Percentiles rank a stretch among this genome's conserved stretches.
Conservation (phyloP, 2,888 invertebrate species). For the Nemotelus pantherinus region DNA sequence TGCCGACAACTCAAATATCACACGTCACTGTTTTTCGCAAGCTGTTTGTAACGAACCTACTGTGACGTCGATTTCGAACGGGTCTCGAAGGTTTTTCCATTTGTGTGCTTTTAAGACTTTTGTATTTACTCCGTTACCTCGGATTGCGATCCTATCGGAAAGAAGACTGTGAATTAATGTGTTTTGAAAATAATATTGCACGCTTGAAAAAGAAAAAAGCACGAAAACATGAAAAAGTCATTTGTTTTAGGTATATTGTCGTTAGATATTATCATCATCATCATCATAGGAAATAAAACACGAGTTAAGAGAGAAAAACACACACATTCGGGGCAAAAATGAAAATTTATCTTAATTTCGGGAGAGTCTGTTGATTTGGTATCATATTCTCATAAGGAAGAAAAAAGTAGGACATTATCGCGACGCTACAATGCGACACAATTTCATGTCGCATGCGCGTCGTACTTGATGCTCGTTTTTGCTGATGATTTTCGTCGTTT, state of each 20-base stretch:
- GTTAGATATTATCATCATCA: conserved; percentile 23
- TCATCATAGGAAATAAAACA: no score
- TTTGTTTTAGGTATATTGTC: conserved; percentile 14
- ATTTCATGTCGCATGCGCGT: conserved; percentile 40
- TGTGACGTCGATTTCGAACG: conserved; percentile 76
- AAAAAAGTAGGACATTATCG: conserved; percentile 40
- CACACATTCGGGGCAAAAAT: conserved; percentile 25
- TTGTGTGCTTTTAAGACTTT: conserved; percentile 12
- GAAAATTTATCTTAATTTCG: neutral
- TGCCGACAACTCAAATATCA: conserved; percentile 15
- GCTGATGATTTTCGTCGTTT: no score
- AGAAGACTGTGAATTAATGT: conserved; percentile 26
- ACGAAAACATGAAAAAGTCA: conserved; percentile 30
- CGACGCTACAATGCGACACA: conserved; percentile 35
- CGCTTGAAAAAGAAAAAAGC: neutral
- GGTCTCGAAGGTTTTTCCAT: conserved; percentile 69
- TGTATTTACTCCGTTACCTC: conserved; percentile 6
- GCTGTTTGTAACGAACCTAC: conserved; percentile 64
- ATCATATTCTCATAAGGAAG: neutral
- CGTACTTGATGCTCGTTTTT: neutral
- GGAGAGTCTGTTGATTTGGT: neutral
- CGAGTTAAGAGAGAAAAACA: conserved; percentile 9
- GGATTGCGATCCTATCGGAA: conserved; percentile 11
- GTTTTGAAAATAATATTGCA: conserved; percentile 22
- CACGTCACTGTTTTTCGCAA: conserved; percentile 27